Percentiles rank a stretch among this genome's conserved stretches.
Evolutionary conservation across 2,888 invertebrate genomes (phyloP).

Genomic region (Bruchidius siliquastri): DNA sequence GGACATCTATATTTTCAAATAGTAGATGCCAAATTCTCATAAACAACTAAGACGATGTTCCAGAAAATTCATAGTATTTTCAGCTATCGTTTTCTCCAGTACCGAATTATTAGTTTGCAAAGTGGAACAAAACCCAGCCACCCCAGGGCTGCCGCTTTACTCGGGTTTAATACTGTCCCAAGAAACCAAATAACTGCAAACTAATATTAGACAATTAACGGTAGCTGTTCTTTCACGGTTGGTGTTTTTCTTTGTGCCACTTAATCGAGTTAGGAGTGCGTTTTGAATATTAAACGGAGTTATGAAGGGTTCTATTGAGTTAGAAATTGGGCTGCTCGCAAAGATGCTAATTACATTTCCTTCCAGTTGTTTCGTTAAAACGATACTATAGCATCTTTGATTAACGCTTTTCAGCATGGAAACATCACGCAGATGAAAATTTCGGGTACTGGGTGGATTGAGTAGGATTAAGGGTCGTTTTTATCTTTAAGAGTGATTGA

Average conservation of each 20-base stretch:
- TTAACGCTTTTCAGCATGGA: background rate
- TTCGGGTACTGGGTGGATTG: too few species aligned
- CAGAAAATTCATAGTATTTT: too few species aligned
- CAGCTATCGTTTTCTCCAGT: background rate
- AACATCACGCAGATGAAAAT: background rate
- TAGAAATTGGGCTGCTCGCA: background rate
- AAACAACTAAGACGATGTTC: too few species aligned
- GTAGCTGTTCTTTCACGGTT: background rate
- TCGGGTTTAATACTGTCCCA: background rate
- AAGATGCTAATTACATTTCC: background rate
- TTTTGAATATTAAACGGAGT: background rate
- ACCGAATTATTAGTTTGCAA: background rate
- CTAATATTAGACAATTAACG: background rate
- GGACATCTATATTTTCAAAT: too few species aligned
- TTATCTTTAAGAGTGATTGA: too few species aligned
- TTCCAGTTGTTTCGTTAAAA: background rate
- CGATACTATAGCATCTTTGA: background rate
- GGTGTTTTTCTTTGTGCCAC: background rate
- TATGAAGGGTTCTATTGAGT: background rate
- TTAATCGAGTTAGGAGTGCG: background rate
- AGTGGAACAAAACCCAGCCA: background rate
- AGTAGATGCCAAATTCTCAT: too few species aligned
- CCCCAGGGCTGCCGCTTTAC: background rate
- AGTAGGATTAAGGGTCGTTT: too few species aligned
- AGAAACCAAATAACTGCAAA: background rate